Evolutionary conservation across 2,888 invertebrate genomes (phyloP).

Genomic region (Muschampia plurimacula): DNA sequence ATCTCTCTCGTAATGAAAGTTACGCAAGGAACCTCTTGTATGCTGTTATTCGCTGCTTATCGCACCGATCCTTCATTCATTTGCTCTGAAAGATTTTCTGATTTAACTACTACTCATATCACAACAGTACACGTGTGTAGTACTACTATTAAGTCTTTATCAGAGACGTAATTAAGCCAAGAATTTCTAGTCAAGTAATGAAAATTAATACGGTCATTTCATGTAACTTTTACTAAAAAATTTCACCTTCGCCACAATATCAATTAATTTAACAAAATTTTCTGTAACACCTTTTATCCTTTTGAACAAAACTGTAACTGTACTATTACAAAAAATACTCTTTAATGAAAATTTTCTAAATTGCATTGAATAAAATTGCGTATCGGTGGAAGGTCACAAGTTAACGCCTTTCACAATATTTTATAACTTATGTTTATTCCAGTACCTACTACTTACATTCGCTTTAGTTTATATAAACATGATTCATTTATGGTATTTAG

Average conservation of each 20-base stretch:
- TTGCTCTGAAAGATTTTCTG: conserved; percentile 28
- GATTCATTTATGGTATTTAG: conserved; percentile 48
- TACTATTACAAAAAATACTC: neutral
- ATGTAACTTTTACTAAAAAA: neutral
- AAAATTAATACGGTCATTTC: conserved; percentile 17
- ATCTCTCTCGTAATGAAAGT: conserved; percentile 43
- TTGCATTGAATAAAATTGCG: neutral
- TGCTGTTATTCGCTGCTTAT: conserved; percentile 30
- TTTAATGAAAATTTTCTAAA: neutral
- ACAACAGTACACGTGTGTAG: neutral
- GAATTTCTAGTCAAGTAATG: conserved; percentile 19
- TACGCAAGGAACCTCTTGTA: conserved; percentile 42
- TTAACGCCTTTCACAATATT: neutral
- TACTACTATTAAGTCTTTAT: conserved; percentile 10
- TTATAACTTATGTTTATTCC: neutral
- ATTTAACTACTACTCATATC: conserved; percentile 6
- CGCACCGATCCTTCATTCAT: conserved; percentile 36
- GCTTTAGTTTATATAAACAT: conserved; percentile 35
- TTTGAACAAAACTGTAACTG: no score
- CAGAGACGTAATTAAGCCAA: conserved; percentile 32
- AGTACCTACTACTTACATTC: neutral
- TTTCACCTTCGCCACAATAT: neutral
- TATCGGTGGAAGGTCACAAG: neutral
- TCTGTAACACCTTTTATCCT: no score
- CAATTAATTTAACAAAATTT: no score